Base-by-base conservation (phyloP, 2,888 invertebrate genomes). In the Sarcophaga rosellei region DNA sequence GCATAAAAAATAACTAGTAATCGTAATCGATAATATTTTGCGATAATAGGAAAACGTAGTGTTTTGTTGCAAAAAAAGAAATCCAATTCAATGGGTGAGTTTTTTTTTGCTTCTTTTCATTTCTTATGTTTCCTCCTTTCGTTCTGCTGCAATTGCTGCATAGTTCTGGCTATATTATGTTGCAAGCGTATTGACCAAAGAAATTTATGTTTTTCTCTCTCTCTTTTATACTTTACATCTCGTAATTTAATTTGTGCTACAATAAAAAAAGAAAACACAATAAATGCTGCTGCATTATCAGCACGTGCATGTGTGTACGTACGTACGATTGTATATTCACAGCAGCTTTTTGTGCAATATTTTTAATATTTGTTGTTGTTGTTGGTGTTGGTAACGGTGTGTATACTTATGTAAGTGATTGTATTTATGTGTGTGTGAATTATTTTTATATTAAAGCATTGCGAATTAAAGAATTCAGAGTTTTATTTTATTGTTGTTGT, bases 401-500 rank as follows among this genome's bases (percentile, higher is more conserved):
- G 8, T 35, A 15, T 53, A 3, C 0, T 1, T 53, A 3, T 53
- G 12, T 53, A 12, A 15, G 15, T 47, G 4, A 3, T 15, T 15
- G 1, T 17, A 12, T 3, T 0, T 10, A n/a, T n/a, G 5, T 53
- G 17, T 53, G 17, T 6, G n/a, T 23, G 73, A 44, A 68, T 78
- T 68, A 15, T 78, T 68, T 73, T 68, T 23, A 62, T 73, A 57
- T 78, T 73, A 62, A 73, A 68, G 61, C 53, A 23, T 68, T 66
- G 68, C 45, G 78, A 78, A 44, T 83, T 45, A 69, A 78, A 78
- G 65, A 66, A 72, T 77, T 82, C 35, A 3, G 25, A 25, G 4
- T 3, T 3, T 25, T 25, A 4, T 25, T 25, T 25, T 4, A 4
- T 35, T 35, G 35, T 8, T 35, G 35, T 35, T 35, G 35, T 35